phyloP scores from a whole-genome alignment of 2,888 invertebrate genomes.

The Drosophila helvetica region DNA sequence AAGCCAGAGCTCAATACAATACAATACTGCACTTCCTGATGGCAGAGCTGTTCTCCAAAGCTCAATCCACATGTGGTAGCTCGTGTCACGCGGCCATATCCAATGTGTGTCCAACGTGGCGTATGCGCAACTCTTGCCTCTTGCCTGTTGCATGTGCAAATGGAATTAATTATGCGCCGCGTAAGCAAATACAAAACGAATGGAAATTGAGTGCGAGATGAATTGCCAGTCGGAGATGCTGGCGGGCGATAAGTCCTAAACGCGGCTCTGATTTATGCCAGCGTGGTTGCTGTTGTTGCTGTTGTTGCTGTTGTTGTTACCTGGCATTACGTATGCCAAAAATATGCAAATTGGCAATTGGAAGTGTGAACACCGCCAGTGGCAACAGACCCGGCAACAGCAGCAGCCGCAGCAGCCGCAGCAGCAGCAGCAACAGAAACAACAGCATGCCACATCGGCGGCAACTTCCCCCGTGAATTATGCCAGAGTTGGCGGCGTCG shows the following conservation, averaged over 20 bases:
- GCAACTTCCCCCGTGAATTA: conserved; percentile 53
- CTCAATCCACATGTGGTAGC: background rate
- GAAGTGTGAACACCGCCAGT: conserved; percentile 77
- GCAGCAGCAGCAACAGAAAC: conserved; percentile 26
- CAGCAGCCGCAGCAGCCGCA: conserved; percentile 21
- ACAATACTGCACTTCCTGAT: too few relatives aligned
- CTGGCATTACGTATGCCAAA: conserved; percentile 73
- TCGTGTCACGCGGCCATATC: conserved; percentile 27
- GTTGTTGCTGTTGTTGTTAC: conserved; percentile 47
- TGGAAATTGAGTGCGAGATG: conserved; percentile 67
- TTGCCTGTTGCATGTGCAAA: conserved; percentile 81
- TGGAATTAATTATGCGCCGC: conserved; percentile 80
- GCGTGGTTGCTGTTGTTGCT: conserved; percentile 18
- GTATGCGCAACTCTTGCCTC: conserved; percentile 68
- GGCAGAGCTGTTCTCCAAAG: too few relatives aligned
- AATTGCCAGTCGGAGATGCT: conserved; percentile 73
- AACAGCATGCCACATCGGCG: conserved; percentile 23
- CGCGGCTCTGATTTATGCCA: conserved; percentile 72
- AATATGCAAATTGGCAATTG: conserved; percentile 75
- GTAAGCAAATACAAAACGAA: conserved; percentile 54
- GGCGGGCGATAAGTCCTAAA: conserved; percentile 70
- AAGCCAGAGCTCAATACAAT: too few relatives aligned
- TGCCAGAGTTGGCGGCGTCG: conserved; percentile 50
- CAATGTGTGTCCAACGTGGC: conserved; percentile 33
- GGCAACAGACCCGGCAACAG: conserved; percentile 44